Conservation (phyloP, 2,888 invertebrate species). For the Caenorhabditis angaria region DNA sequence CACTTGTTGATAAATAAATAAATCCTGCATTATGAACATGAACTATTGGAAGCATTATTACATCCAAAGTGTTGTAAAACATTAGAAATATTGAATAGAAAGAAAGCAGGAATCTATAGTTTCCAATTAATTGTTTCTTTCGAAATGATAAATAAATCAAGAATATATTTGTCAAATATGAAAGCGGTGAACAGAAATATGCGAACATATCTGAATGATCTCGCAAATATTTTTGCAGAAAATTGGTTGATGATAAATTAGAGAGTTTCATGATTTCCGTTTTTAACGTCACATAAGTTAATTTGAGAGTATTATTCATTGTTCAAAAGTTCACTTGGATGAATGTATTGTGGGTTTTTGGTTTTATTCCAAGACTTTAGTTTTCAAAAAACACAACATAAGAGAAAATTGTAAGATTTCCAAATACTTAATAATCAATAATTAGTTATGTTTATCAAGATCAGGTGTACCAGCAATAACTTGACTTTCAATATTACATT, state of each 20-base stretch:
- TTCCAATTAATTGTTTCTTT: conserved; percentile 18
- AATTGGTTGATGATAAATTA: background rate
- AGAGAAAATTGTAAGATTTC: background rate
- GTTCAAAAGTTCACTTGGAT: no score
- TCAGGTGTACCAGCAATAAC: conserved; percentile 34
- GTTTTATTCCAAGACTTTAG: no score
- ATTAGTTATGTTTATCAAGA: conserved; percentile 34
- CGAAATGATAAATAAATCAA: conserved; percentile 13
- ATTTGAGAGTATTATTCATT: no score
- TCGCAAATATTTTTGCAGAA: background rate
- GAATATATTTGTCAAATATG: conserved; percentile 7
- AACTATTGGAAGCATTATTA: conserved; percentile 15
- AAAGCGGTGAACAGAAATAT: conserved; percentile 11
- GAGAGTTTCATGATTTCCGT: no score
- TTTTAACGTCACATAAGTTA: no score
- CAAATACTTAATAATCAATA: background rate
- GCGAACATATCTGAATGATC: background rate
- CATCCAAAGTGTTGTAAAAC: conserved; percentile 18
- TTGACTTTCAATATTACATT: conserved; percentile 41
- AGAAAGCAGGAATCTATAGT: conserved; percentile 15
- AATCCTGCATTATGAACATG: conserved; percentile 9
- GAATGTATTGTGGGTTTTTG: no score
- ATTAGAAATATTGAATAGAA: conserved; percentile 18
- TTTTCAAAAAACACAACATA: no score
- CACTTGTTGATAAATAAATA: conserved; percentile 17